These are phyloP conservation scores for Poicephalus meyeri DNA, from an alignment of 2,113 vertebrate genomes.

Conservation along the genomic window DNA sequence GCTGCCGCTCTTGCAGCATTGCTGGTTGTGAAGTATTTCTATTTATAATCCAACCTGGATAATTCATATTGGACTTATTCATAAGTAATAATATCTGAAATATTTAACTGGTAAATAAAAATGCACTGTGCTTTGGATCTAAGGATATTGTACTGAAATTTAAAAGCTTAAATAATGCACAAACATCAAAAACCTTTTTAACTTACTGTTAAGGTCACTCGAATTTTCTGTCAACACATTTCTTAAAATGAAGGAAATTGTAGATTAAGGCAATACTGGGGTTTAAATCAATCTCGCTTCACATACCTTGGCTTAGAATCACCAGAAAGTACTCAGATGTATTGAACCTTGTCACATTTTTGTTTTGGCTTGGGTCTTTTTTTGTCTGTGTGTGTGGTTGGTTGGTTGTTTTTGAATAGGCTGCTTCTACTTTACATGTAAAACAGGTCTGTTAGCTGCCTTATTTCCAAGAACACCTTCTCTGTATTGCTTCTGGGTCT, in stretches of 20 bases:
- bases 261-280: background rate
- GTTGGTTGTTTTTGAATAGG: background rate
- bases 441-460: background rate
- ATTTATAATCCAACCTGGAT: background rate
- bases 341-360: background rate
- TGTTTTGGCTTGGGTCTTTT: background rate
- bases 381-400: background rate
- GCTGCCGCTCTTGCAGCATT: background rate
- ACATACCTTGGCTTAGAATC: background rate
- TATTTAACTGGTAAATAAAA: constrained; percentile 2
- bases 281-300: background rate
- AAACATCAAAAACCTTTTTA: background rate
- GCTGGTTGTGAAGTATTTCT: background rate
- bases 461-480: background rate
- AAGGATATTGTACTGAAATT: background rate
- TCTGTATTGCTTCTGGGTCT: background rate
- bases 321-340: background rate
- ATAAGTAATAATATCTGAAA: background rate
- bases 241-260: background rate
- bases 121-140: background rate
- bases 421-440: background rate
- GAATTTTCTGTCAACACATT: background rate
- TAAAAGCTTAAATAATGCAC: constrained; percentile 15
- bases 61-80: background rate
- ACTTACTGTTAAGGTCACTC: background rate